A percentile compares a stretch with the other conserved stretches of the same genome.
Conservation (phyloP, 2,113 vertebrate genomes). For the Gila orcuttii region DNA sequence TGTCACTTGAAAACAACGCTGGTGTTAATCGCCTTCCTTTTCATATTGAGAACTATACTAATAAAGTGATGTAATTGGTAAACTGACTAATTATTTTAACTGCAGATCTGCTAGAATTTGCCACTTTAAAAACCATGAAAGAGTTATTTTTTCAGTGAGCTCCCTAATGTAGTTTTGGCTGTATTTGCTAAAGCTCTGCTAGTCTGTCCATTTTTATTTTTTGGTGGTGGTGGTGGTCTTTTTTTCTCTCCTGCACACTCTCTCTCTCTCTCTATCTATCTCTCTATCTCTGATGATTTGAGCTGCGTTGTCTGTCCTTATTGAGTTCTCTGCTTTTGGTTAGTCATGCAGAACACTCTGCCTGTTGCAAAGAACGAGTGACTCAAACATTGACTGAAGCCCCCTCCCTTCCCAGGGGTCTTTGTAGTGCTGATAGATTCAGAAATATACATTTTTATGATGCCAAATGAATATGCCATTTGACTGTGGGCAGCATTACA, state of each 20-base stretch:
- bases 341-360: conserved; percentile 58
- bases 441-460: conserved; percentile 53
- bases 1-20: background rate
- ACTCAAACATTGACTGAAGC: conserved; percentile 39
- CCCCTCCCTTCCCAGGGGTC: background rate
- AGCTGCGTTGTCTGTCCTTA: conserved; percentile 46
- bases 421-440: conserved; percentile 52
- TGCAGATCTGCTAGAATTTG: background rate
- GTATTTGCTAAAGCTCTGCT: background rate
- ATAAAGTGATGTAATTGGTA: background rate
- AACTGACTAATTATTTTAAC: background rate
- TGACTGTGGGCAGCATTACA: background rate
- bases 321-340: conserved; percentile 55
- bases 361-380: conserved; percentile 40
- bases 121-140: background rate
- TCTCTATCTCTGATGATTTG: conserved; percentile 49
- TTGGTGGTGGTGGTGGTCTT: background rate
- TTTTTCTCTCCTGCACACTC: background rate
- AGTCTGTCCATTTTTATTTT: background rate
- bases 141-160: background rate
- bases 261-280: conserved; percentile 39
- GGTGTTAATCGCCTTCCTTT: background rate
- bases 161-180: background rate
- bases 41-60: background rate
- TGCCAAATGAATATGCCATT: conserved; percentile 31